These are phyloP conservation scores for Psophia crepitans DNA, from an alignment of 2,113 vertebrate species.

Conservation along the genomic window DNA sequence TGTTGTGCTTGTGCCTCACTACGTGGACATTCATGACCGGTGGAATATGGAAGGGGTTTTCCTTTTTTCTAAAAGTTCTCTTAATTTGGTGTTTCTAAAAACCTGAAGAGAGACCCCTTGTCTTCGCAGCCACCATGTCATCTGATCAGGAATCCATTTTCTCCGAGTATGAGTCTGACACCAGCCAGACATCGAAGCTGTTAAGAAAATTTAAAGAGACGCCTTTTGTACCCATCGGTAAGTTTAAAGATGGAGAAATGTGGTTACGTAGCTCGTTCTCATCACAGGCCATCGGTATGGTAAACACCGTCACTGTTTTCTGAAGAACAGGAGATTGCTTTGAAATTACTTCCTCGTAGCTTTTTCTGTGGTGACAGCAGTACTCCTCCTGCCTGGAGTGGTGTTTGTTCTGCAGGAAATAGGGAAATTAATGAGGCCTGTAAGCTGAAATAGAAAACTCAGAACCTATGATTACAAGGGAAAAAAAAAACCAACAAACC, in stretches of 20 bases:
- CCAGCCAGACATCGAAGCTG: conserved; percentile 41
- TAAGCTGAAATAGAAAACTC: neutral
- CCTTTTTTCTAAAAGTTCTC: neutral
- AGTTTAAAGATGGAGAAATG: neutral
- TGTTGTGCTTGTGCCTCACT: neutral
- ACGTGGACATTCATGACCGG: rapidly evolving
- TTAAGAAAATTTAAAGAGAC: conserved; percentile 51
- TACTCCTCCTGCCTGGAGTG: neutral
- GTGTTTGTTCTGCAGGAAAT: neutral
- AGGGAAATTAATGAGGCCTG: neutral
- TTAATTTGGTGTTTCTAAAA: neutral
- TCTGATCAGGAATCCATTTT: neutral
- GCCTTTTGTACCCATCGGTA: conserved; percentile 13
- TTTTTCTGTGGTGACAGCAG: neutral
- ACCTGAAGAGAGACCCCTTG: neutral
- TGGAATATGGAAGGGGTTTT: neutral
- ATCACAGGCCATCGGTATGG: rapidly evolving
- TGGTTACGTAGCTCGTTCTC: neutral
- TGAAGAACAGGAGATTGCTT: neutral
- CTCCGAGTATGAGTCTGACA: neutral
- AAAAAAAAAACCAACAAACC: neutral
- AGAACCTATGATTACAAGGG: neutral
- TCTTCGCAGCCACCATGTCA: conserved; percentile 42
- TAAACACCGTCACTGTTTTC: neutral
- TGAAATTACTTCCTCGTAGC: neutral